Percentiles rank a stretch among this genome's conserved stretches.
These are phyloP conservation scores for Catostomus latipinnis DNA, from an alignment of 2,797 vertebrate species.

Conservation along the genomic window DNA sequence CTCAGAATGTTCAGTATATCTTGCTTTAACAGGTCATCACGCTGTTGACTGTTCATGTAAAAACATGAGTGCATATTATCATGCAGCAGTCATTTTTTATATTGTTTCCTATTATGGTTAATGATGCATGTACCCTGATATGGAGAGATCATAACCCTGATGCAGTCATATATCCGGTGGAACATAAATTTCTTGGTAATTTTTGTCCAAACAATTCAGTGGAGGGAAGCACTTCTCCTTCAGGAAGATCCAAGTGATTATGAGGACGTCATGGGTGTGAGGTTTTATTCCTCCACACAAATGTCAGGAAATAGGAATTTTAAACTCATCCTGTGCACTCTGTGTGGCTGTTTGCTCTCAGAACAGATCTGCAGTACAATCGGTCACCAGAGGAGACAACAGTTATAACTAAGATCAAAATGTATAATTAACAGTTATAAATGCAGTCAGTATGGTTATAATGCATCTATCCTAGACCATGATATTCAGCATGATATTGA, in stretches of 20 bases:
- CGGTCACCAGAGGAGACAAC: too few species aligned
- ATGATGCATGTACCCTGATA: conserved; percentile 15
- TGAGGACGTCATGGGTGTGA: too few species aligned
- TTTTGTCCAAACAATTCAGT: conserved; percentile 13
- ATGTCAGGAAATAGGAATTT: neutral
- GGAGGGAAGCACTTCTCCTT: conserved; percentile 21
- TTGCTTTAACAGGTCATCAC: neutral
- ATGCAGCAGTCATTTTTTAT: conserved; percentile 7
- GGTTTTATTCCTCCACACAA: neutral
- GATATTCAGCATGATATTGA: too few species aligned
- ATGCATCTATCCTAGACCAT: too few species aligned
- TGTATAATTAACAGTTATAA: too few species aligned
- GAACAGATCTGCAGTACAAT: neutral
- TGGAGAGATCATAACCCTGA: conserved; percentile 1
- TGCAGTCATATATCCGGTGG: conserved; percentile 11
- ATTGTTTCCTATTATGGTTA: conserved; percentile 23
- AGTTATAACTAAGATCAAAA: too few species aligned
- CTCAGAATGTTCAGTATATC: too few species aligned
- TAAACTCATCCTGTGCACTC: neutral
- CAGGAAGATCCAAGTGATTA: too few species aligned
- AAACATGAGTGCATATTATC: neutral
- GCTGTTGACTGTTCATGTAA: neutral
- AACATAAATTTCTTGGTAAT: conserved; percentile 28
- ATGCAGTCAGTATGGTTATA: too few species aligned
- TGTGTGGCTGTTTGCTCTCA: conserved; percentile 2